Base-by-base conservation (phyloP, 2,113 vertebrate genomes). In the Spermophilus dauricus region DNA sequence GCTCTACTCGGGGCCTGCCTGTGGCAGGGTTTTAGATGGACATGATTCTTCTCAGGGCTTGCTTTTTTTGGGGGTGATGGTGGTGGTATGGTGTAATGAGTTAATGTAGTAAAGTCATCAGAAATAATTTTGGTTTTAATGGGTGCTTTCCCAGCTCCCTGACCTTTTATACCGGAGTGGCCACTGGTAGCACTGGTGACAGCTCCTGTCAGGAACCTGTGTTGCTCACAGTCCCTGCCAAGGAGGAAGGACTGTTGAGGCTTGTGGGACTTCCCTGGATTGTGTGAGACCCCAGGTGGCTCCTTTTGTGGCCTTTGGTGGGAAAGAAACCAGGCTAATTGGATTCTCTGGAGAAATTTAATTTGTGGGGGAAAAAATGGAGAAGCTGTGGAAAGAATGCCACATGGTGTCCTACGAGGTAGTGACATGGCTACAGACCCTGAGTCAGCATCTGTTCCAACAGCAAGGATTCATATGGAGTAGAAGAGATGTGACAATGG, bases 301-400 rank as follows among this genome's bases (percentile, higher is more conserved):
- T 16, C 4, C 14, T n/a, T 51, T 18, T 45, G 32, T 22, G 69
- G 32, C 4, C 11, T n/a, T 51, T 18, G 45, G 32, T 22, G 69
- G 42, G 88, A 17, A 69, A 61, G 56, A 69, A 65, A 5, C 61
- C 4, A 11, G 34, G 39, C 22, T 17, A 18, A 6, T 58, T 48
- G 12, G 53, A 73, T 58, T 91, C 90, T 78, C 82, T n/a, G 51
- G 90, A 84, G 72, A 58, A 72, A 82, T 86, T 77, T 88, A 28
- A n/a, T 91, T 95, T 37, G 65, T 65, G 80, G 61, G 84, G 2
- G 11, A 51, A 34, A 37, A 42, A 80, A 58, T 45, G 56, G 26
- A 42, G 61, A 69, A 32, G 39, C 34, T 37, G 3, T 22, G 42
- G 53, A 45, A 78, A 69, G 90, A 67, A 69, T 34, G 28, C 14